Base-by-base conservation (phyloP, 2,888 invertebrate species). In the Rhagonycha lutea region DNA sequence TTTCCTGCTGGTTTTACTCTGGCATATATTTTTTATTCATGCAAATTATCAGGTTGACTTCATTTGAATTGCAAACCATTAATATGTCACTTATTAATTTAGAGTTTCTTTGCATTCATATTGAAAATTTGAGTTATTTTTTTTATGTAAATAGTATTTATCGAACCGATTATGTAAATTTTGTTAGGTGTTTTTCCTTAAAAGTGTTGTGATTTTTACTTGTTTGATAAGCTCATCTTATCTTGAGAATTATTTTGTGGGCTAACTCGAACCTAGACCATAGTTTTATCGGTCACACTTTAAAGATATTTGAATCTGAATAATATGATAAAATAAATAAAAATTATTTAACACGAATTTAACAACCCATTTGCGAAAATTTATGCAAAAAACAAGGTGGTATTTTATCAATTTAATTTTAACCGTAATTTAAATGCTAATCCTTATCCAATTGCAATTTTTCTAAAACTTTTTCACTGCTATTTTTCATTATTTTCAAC, bases 1-100 rank as follows among this genome's bases (percentile, higher is more conserved):
- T 73, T 73, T 68, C 73, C 68, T 72, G 75, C 67, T 72, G 72
- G 60, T 75, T 60, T 69, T 70, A 69, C 73, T 67, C 68, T 68
- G 74, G 70, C 71, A 72, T 73, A 71, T 70, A 70, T 73, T 63
- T 61, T 72, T 47, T 28, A 63, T 68, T 68, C 75, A 65, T 73
- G 73, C 32, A 73, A 69, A 73, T 73, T 73, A 63, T 69, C 61
- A 68, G 68, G 73, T 47, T 61, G 68, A 73, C 47, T 68, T 62
- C 68, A 65, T 68, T 68, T 68, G 73, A 73, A 73, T 73, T 73
- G 67, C 67, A 67, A 71, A 72, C 72, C 47, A 47, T 47, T 47
- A 47, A 47, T 47, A n/a, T n/a, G 47, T 47, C 47, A 47, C 47
- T 47, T 47, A 47, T 47, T 47, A 47, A 47, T 47, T 47, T 47